Base-by-base conservation (phyloP, 2,113 vertebrate species). In the Lanius ludovicianus region DNA sequence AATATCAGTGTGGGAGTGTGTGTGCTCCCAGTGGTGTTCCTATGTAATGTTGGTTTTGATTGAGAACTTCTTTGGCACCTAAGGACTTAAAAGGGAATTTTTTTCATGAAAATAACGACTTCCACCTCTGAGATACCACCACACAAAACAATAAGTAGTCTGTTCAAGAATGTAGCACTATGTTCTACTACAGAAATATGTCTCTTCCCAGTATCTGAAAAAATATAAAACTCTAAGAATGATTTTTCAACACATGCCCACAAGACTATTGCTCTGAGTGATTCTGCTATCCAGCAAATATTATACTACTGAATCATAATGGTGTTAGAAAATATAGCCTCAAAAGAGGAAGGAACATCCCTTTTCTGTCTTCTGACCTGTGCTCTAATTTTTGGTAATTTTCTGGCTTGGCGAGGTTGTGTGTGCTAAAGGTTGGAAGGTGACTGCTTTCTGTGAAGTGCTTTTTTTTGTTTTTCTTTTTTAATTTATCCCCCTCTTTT, bases 331-430 rank as follows among this genome's bases (percentile, higher is more conserved):
- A 69, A 76, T 27, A 55, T 1, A 76, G 24, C 12, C 9, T 2
- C 17, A 31, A n/a, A 70, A 65, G 19, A 16, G 39, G n/a, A 74
- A 77, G 19, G 25, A 41, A 27, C 55, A 90, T 78, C 42, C 24
- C 33, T 87, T 75, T 97, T 94, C 70, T 21, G 65, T 90, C 86
- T 97, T 96, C 90, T 94, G 77, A 73, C 44, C 47, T 39, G 31
- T 93, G 91, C 73, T 82, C 46, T 71, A 79, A 65, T 62, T 55
- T 74, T 79, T 94, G 59, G 35, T 85, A 20, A 17, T 67, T 88
- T 93, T 89, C 78, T 92, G 56, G 13, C 53, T 91, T 93, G 52
- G 37, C 68, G 52, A 23, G 39, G 28, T 28, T 57, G 7, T 57
- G 9, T 28, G 16, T 63, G 15, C 47, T 74, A 63, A 75, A 50